Evolutionary conservation across 2,113 vertebrate species (phyloP).

Genomic region (Perca fluviatilis): DNA sequence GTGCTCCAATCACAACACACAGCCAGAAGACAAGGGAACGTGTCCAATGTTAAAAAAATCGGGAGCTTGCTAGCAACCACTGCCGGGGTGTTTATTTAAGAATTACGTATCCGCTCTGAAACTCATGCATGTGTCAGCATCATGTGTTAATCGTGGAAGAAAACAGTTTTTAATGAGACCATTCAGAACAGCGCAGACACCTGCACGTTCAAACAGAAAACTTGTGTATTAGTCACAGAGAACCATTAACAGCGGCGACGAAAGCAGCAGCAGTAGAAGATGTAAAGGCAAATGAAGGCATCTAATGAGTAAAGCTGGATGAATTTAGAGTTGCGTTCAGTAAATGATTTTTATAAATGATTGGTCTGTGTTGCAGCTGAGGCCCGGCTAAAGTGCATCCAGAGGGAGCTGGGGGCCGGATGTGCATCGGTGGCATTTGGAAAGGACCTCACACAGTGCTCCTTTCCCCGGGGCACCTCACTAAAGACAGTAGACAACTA

Average conservation of each 20-base stretch:
- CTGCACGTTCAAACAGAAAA: slow-evolving; percentile 63
- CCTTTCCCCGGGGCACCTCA: slow-evolving; percentile 36
- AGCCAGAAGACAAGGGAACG: background rate
- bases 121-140: slow-evolving; percentile 51
- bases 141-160: slow-evolving; percentile 35
- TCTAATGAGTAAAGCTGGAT: slow-evolving; percentile 35
- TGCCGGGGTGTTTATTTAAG: slow-evolving; percentile 25
- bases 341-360: slow-evolving; percentile 1
- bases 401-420: slow-evolving; percentile 40
- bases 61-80: slow-evolving; percentile 11
- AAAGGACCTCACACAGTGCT: slow-evolving; percentile 32
- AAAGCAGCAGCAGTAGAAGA: slow-evolving; percentile 12
- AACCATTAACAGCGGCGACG: slow-evolving; percentile 34
- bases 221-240: slow-evolving; percentile 50
- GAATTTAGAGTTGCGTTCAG: slow-evolving; percentile 33
- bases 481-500: slow-evolving; percentile 37
- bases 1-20: background rate
- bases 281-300: slow-evolving; percentile 53
- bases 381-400: slow-evolving; percentile 50
- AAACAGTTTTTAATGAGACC: slow-evolving; percentile 63
- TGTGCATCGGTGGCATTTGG: slow-evolving; percentile 58
- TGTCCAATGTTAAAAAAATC: slow-evolving; percentile 24
- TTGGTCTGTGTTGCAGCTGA: slow-evolving; percentile 3
- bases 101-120: slow-evolving; percentile 11
- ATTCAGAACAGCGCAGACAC: slow-evolving; percentile 49